phyloP scores from a whole-genome alignment of 2,113 vertebrate genomes.

The Anolis sagrei region DNA sequence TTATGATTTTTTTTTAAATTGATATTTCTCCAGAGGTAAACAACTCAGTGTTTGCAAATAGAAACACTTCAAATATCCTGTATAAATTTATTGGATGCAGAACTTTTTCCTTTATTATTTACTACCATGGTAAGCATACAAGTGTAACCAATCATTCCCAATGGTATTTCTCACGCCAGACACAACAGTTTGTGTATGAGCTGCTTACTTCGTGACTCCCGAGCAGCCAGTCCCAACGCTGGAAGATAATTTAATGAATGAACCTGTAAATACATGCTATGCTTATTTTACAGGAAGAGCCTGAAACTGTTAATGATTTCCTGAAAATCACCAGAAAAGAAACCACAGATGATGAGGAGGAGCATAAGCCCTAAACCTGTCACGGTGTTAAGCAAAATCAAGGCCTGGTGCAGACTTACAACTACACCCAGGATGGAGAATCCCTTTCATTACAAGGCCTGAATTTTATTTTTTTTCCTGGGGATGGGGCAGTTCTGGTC shows the following conservation, averaged over 20 bases:
- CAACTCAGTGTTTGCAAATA: conserved; percentile 38
- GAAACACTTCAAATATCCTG: conserved; percentile 40
- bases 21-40: conserved; percentile 34
- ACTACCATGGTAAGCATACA: conserved; percentile 57
- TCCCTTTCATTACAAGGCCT: too few species aligned
- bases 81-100: conserved; percentile 49
- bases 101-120: conserved; percentile 15
- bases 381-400: background rate
- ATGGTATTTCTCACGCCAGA: background rate
- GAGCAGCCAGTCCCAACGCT: background rate
- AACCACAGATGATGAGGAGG: background rate
- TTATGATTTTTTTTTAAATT: conserved; percentile 5
- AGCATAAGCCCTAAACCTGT: background rate
- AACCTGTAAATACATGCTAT: background rate
- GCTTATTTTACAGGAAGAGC: background rate
- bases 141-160: conserved; percentile 54
- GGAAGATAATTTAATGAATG: background rate
- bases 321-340: background rate
- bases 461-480: too few species aligned
- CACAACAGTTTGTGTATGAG: background rate
- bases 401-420: background rate
- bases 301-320: background rate
- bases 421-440: background rate
- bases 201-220: background rate
- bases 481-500: too few species aligned